A percentile compares a stretch with the other conserved stretches of the same genome.
Conservation (phyloP, 1,140 invertebrate genomes). For the Scaptomyza graminum region DNA sequence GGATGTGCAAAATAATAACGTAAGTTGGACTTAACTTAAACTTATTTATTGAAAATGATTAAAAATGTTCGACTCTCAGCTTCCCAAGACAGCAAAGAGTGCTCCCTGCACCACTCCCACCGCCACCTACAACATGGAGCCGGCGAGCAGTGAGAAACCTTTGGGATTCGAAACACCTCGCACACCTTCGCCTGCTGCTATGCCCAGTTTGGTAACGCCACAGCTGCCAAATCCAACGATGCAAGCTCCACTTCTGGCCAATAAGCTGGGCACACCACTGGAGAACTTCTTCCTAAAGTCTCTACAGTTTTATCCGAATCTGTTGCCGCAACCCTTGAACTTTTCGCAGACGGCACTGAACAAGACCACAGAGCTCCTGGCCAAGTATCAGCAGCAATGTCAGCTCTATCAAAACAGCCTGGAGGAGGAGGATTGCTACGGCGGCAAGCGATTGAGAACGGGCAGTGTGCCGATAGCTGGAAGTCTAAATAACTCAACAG, state of each 20-base stretch:
- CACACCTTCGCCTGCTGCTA: constrained; percentile 54
- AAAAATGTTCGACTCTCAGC: constrained; percentile 19
- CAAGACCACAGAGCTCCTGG: constrained; percentile 76
- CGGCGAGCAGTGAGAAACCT: constrained; percentile 45
- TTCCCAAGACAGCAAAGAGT: constrained; percentile 58
- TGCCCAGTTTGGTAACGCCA: constrained; percentile 48
- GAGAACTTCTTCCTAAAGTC: constrained; percentile 82
- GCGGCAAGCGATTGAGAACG: constrained; percentile 57
- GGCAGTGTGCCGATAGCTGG: constrained; percentile 1
- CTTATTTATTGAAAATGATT: too few species aligned
- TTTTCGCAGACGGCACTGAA: constrained; percentile 81
- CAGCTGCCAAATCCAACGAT: constrained; percentile 53
- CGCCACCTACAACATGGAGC: constrained; percentile 41
- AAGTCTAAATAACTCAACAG: constrained; percentile 1
- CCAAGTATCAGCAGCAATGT: constrained; percentile 82
- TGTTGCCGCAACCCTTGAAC: constrained; percentile 79
- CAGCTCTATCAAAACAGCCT: constrained; percentile 72
- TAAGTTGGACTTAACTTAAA: constrained; percentile 80
- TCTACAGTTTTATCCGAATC: constrained; percentile 79
- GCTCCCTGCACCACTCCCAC: constrained; percentile 5
- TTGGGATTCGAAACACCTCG: constrained; percentile 47
- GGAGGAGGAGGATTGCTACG: constrained; percentile 64
- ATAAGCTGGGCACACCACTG: constrained; percentile 73
- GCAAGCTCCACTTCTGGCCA: constrained; percentile 55
- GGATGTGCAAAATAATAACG: constrained; percentile 88